Base-by-base conservation (phyloP, 2,113 vertebrate species). In the Okapia johnstoni region DNA sequence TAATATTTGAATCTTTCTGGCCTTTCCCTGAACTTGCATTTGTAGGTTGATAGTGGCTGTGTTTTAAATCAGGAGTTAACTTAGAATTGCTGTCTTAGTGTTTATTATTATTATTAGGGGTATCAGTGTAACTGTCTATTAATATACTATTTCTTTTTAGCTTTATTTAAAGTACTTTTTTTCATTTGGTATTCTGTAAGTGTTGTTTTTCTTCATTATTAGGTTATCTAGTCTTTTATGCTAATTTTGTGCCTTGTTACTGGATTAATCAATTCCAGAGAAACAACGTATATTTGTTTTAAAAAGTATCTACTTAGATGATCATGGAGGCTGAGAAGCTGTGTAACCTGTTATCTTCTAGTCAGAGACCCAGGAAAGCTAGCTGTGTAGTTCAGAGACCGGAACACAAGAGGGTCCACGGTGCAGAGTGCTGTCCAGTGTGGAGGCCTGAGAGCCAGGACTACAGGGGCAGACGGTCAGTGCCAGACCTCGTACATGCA, bases 31-130 rank as follows among this genome's bases (percentile, higher is more conserved):
- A 80, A 89, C 55, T 80, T 60, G n/a, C 54, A 87, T 90, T 83
- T 63, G n/a, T 81, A 76, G 76, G n/a, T 73, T 79, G 33, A 19
- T 43, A 25, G 89, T 85, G 25, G 13, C 77, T 77, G 1, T 88
- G 60, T 88, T 66, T 80, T 93, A 81, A 95, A 80, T 96, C 61
- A 83, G 26, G 46, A 60, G 57, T 57, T 77, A n/a, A 85, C 40
- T 28, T 89, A 48, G n/a, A 93, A 55, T 50, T 43, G 58, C 9
- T n/a, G 36, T 55, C 23, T 77, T 50, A 48, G 8, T 85, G 58
- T 73, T 92, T 26, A 79, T 96, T 19, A 58, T 85, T 93, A 17
- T 25, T 77, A 17, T 48, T 57, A 96, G 6, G 57, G 40, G 13
- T 76, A 17, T 60, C 6, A 1, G 7, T 92, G 7, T 92, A 83